A percentile compares a stretch with the other conserved stretches of the same genome.
Conservation (phyloP, 1,140 invertebrate genomes). For the Caenorhabditis latens region DNA sequence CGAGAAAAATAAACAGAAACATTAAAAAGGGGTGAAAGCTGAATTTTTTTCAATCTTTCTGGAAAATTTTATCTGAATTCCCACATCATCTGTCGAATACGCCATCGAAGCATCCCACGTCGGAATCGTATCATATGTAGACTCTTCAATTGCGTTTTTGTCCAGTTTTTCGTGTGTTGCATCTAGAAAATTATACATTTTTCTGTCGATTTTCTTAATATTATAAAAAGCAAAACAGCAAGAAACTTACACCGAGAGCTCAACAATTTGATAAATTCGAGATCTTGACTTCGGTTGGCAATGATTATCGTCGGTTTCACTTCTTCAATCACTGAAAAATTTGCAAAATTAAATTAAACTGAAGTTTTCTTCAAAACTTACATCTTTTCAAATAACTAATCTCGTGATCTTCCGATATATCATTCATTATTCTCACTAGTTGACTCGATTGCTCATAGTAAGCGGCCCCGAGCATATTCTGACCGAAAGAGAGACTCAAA, state of each 20-base stretch:
- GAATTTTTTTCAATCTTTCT: too few species aligned
- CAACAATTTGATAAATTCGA: conserved; percentile 56
- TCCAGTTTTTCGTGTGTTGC: conserved; percentile 27
- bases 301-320: conserved; percentile 61
- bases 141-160: background rate
- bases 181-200: background rate
- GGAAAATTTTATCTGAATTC: background rate
- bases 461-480: conserved; percentile 59
- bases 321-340: conserved; percentile 64
- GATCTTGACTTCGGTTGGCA: conserved; percentile 59
- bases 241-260: conserved; percentile 34
- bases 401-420: conserved; percentile 63
- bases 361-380: conserved; percentile 40
- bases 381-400: conserved; percentile 58
- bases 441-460: conserved; percentile 60
- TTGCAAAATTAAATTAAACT: background rate
- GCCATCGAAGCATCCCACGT: conserved; percentile 7
- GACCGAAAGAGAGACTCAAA: conserved; percentile 4
- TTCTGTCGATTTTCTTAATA: too few species aligned
- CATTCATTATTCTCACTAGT: conserved; percentile 62
- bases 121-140: conserved; percentile 9
- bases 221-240: background rate
- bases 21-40: conserved; percentile 36
- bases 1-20: too few species aligned
- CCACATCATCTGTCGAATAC: conserved; percentile 7